A percentile compares a stretch with the other conserved stretches of the same genome.
Conservation (phyloP, 2,888 invertebrate genomes). For the Bellardia pandia region DNA sequence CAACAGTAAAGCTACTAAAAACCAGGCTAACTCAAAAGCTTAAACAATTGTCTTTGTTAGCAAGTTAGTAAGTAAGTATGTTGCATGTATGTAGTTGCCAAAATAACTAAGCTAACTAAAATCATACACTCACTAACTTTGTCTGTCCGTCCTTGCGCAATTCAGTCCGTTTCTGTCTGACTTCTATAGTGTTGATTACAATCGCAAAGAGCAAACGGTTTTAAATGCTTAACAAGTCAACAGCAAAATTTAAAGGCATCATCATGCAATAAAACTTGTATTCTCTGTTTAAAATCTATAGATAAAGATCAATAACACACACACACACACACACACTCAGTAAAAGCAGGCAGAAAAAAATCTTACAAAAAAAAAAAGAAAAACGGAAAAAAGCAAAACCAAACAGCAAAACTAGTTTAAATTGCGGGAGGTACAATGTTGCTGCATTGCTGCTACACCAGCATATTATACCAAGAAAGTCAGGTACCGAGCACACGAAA, state of each 20-base stretch:
- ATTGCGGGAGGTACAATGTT: constrained; percentile 70
- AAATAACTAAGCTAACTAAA: constrained; percentile 27
- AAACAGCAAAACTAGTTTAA: constrained; percentile 68
- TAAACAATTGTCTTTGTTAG: constrained; percentile 55
- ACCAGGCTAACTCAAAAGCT: constrained; percentile 56
- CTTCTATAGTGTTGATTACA: constrained; percentile 64
- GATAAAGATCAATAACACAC: constrained; percentile 70
- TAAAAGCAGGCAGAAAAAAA: neutral
- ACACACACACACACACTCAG: constrained; percentile 32
- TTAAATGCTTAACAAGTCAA: constrained; percentile 70
- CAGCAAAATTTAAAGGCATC: constrained; percentile 67
- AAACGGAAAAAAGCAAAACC: neutral
- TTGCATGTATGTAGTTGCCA: neutral
- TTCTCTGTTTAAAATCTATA: constrained; percentile 64
- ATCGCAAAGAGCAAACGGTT: constrained; percentile 69
- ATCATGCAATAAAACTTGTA: constrained; percentile 70
- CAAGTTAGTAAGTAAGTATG: neutral
- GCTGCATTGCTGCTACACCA: neutral
- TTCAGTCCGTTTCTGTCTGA: neutral
- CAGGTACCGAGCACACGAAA: constrained; percentile 52
- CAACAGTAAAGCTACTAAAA: constrained; percentile 16
- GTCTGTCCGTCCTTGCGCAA: neutral
- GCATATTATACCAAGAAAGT: constrained; percentile 40
- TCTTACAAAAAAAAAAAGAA: neutral
- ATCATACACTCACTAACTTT: constrained; percentile 6